Percentiles rank a stretch among this genome's conserved stretches.
These are phyloP conservation scores for Pandemis heparana DNA, from an alignment of 2,888 invertebrate species.

Conservation along the genomic window DNA sequence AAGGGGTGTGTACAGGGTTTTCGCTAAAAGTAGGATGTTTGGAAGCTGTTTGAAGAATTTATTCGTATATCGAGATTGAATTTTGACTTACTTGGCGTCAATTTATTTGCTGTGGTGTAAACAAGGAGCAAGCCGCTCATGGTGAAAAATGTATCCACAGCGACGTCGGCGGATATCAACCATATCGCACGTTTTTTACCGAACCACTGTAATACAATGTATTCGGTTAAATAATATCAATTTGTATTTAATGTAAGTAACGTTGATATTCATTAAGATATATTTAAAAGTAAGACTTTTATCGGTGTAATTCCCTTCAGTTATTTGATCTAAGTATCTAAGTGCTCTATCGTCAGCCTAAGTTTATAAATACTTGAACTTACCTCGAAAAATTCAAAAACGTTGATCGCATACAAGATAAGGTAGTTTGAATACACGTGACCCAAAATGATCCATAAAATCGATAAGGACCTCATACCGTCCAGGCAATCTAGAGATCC, in stretches of 20 bases:
- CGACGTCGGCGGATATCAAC: neutral
- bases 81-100: slow-evolving; percentile 43
- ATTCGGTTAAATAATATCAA: no score
- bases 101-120: slow-evolving; percentile 19
- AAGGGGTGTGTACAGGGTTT: no score
- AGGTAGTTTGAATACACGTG: slow-evolving; percentile 25
- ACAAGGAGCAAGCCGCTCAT: slow-evolving; percentile 26
- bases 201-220: slow-evolving; percentile 12
- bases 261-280: no score
- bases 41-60: neutral
- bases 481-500: slow-evolving; percentile 38
- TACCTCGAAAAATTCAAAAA: slow-evolving; percentile 20
- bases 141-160: slow-evolving; percentile 21
- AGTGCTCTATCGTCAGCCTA: no score
- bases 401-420: slow-evolving; percentile 1
- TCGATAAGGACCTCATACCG: slow-evolving; percentile 37
- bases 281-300: no score
- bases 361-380: neutral
- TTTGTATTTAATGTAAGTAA: neutral
- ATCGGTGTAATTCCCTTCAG: no score
- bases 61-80: neutral
- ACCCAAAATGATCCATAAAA: slow-evolving; percentile 39
- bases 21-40: neutral
- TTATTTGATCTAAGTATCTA: no score
- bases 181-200: slow-evolving; percentile 3